Percentiles rank a stretch among this genome's conserved stretches.
phyloP scores from a whole-genome alignment of 1,140 invertebrate genomes.

The Hylaeus anthracinus region DNA sequence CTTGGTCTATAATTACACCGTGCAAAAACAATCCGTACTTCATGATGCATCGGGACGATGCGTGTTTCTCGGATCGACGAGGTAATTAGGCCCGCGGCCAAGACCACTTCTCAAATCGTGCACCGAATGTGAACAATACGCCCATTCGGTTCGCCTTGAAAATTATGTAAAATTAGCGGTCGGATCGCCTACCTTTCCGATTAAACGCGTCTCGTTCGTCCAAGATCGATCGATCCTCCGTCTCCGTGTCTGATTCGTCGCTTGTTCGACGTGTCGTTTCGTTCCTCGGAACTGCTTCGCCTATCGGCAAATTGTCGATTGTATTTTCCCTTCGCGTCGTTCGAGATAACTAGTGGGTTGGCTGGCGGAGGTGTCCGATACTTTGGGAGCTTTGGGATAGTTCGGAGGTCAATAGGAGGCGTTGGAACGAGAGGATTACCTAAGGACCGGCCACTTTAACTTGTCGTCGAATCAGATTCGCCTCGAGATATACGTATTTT shows the following conservation, averaged over 20 bases:
- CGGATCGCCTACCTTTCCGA: neutral
- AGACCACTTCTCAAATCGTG: slow-evolving; percentile 39
- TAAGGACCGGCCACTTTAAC: too few relatives aligned
- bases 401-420: too few relatives aligned
- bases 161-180: slow-evolving; percentile 40
- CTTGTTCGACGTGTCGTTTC: too few relatives aligned
- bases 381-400: too few relatives aligned
- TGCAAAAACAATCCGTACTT: slow-evolving; percentile 70
- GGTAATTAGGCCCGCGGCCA: slow-evolving; percentile 70
- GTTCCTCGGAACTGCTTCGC: too few relatives aligned
- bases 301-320: too few relatives aligned
- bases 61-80: slow-evolving; percentile 67
- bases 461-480: too few relatives aligned
- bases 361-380: too few relatives aligned
- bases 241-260: neutral
- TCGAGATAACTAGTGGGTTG: too few relatives aligned
- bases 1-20: slow-evolving; percentile 67
- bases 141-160: slow-evolving; percentile 37
- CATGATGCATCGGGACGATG: slow-evolving; percentile 60
- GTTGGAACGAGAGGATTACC: too few relatives aligned
- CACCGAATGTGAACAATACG: slow-evolving; percentile 54
- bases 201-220: slow-evolving; percentile 7
- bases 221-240: neutral
- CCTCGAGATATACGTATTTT: too few relatives aligned
- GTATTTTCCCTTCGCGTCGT: too few relatives aligned